Evolutionary conservation across 2,888 invertebrate genomes (phyloP).

Genomic region (Hypselothyrea guttata): DNA sequence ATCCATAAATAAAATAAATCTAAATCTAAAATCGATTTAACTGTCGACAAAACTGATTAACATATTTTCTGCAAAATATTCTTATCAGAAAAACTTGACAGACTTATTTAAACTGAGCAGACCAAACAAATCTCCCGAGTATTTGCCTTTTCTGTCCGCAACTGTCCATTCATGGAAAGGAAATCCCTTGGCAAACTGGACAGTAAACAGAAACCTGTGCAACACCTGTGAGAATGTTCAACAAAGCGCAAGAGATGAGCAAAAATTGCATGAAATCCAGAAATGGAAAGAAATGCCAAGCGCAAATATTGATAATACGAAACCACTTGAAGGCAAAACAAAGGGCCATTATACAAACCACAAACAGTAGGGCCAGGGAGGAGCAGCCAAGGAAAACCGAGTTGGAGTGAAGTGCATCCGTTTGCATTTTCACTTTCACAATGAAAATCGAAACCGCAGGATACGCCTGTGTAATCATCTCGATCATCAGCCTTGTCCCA

Average conservation of each 20-base stretch:
- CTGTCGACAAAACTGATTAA: too few species aligned
- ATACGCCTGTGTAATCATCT: conserved; percentile 61
- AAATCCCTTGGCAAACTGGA: conserved; percentile 46
- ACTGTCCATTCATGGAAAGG: conserved; percentile 24
- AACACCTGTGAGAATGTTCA: conserved; percentile 72
- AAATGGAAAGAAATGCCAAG: conserved; percentile 35
- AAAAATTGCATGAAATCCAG: conserved; percentile 67
- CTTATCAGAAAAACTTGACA: too few species aligned
- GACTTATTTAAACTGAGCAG: not conserved
- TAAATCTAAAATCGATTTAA: too few species aligned
- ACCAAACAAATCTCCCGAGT: not conserved
- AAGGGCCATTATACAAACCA: conserved; percentile 50
- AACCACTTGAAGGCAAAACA: conserved; percentile 61
- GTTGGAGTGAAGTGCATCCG: conserved; percentile 67
- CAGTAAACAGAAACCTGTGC: conserved; percentile 57
- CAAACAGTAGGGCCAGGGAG: conserved; percentile 39
- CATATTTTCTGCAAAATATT: too few species aligned
- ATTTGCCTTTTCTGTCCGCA: not conserved
- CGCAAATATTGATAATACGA: conserved; percentile 45
- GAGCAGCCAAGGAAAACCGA: too few species aligned
- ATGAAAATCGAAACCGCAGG: conserved; percentile 76
- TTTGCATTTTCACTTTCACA: conserved; percentile 76
- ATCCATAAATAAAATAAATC: too few species aligned
- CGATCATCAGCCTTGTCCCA: conserved; percentile 31
- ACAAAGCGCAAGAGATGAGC: conserved; percentile 65